Percentiles rank a stretch among this genome's conserved stretches.
Conservation (phyloP, 2,797 vertebrate genomes). For the Erethizon dorsatum region DNA sequence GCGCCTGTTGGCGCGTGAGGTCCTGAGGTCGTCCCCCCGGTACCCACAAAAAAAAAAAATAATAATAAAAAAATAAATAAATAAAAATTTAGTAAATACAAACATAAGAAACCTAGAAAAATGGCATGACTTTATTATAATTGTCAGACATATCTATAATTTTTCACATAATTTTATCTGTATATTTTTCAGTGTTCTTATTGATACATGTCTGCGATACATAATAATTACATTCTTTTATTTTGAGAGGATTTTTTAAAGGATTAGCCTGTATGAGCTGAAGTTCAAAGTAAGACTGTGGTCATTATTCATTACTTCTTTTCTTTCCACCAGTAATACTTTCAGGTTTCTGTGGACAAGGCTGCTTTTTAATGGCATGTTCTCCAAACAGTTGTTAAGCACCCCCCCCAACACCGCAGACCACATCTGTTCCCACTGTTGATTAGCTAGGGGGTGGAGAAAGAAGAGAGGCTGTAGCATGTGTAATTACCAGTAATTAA, state of each 20-base stretch:
- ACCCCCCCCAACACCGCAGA: constrained; percentile 81
- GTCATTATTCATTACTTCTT: constrained; percentile 81
- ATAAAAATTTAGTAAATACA: neutral
- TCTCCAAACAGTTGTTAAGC: constrained; percentile 86
- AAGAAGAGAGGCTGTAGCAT: constrained; percentile 87
- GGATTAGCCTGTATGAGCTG: constrained; percentile 56
- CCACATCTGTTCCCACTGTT: constrained; percentile 87
- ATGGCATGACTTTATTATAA: neutral
- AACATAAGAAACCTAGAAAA: neutral
- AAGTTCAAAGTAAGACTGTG: constrained; percentile 78
- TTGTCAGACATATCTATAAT: neutral
- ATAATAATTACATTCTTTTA: neutral
- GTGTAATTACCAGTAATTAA: constrained; percentile 87
- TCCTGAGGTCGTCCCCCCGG: too few species aligned
- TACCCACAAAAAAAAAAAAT: too few species aligned
- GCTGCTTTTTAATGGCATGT: constrained; percentile 85
- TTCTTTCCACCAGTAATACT: constrained; percentile 81
- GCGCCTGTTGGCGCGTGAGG: too few species aligned
- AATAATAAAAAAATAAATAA: too few species aligned
- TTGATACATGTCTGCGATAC: neutral
- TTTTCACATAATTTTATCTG: neutral
- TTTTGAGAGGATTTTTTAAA: neutral
- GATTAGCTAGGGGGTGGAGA: constrained; percentile 86
- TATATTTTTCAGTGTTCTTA: neutral
- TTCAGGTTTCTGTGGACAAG: constrained; percentile 84